Evolutionary conservation across 2,888 invertebrate genomes (phyloP).

Genomic region (Orthonychiurus folsomi): DNA sequence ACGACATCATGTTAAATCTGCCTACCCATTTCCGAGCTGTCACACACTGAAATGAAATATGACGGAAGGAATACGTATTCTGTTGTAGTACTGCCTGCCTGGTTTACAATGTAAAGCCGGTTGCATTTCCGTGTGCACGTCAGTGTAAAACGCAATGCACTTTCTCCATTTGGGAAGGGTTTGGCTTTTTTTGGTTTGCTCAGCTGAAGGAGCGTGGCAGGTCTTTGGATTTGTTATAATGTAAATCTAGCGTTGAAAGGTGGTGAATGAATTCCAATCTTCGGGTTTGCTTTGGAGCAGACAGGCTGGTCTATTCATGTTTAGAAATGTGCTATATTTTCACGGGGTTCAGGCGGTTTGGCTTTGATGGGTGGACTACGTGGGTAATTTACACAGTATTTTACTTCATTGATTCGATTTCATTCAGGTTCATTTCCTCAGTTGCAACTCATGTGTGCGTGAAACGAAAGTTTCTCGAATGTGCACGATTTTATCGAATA

Average conservation of each 20-base stretch:
- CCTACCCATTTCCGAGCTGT: neutral
- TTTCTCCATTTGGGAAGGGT: neutral
- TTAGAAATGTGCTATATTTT: too few relatives aligned
- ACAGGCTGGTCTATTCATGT: neutral
- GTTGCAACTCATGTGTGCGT: too few relatives aligned
- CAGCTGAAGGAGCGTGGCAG: too few relatives aligned
- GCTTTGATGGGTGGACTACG: neutral
- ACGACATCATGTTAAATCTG: neutral
- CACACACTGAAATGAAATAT: neutral
- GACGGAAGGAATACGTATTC: too few relatives aligned
- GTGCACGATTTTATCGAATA: too few relatives aligned
- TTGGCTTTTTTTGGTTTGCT: too few relatives aligned
- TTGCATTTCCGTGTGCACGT: neutral
- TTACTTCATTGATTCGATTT: neutral
- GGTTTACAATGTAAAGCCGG: neutral
- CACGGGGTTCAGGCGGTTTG: neutral
- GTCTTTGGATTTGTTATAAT: neutral
- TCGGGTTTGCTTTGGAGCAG: neutral
- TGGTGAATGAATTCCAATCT: too few relatives aligned
- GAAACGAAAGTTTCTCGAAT: too few relatives aligned
- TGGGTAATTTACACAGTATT: neutral
- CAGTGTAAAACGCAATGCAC: too few relatives aligned
- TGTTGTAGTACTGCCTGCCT: too few relatives aligned
- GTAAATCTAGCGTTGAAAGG: too few relatives aligned
- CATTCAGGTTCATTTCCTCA: slow-evolving; percentile 1